Percentiles rank a stretch among this genome's conserved stretches.
Evolutionary conservation across 2,113 vertebrate species (phyloP).

Genomic region (Penelope pileata): DNA sequence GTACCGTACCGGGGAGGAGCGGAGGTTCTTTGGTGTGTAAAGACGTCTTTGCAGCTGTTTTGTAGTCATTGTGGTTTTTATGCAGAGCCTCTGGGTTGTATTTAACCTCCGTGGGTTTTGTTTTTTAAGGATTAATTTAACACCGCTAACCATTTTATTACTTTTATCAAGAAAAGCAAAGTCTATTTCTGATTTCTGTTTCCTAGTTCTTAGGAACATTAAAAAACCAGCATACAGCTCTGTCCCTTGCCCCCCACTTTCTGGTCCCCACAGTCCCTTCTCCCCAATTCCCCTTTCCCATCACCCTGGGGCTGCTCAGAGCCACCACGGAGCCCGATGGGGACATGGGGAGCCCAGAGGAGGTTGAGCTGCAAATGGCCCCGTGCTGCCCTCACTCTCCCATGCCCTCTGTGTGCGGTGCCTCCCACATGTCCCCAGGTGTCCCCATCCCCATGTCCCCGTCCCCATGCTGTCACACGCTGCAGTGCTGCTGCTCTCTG

Average conservation of each 20-base stretch:
- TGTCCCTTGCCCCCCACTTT: not conserved
- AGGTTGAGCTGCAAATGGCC: fast-evolving
- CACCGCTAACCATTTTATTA: conserved; percentile 72
- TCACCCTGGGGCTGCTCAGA: not conserved
- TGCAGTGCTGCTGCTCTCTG: fast-evolving
- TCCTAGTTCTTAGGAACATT: conserved; percentile 70
- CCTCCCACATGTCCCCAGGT: fast-evolving
- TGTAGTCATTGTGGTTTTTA: conserved; percentile 35
- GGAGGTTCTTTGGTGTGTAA: not conserved
- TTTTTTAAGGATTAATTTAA: conserved; percentile 76
- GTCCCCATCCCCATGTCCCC: not conserved
- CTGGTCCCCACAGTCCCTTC: not conserved
- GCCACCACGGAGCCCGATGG: fast-evolving
- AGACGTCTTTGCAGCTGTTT: conserved; percentile 56
- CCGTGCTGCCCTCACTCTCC: fast-evolving
- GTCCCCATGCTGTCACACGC: fast-evolving
- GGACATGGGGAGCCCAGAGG: fast-evolving
- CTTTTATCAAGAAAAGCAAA: conserved; percentile 71
- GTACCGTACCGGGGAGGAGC: not conserved
- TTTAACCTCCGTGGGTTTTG: conserved; percentile 60
- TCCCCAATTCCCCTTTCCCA: not conserved
- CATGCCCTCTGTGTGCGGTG: fast-evolving
- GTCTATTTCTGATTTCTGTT: conserved; percentile 76
- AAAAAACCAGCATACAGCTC: conserved; percentile 63
- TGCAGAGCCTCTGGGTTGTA: conserved; percentile 3